Evolutionary conservation across 2,113 vertebrate genomes (phyloP).

Genomic region (Hyaena hyaena): DNA sequence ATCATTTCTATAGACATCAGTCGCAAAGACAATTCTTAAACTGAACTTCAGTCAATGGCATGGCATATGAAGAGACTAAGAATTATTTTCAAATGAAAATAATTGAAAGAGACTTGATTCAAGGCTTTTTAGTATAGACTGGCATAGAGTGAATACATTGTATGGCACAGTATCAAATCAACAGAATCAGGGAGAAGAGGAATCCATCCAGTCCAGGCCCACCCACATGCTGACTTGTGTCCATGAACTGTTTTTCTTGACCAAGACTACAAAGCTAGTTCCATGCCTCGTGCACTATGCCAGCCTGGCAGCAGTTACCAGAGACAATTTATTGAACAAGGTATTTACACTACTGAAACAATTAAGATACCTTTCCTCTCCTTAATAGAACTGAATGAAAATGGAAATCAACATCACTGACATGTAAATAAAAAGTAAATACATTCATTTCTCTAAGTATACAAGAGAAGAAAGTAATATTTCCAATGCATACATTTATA

Average conservation of each 20-base stretch:
- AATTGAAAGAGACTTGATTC: background rate
- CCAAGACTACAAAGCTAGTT: background rate
- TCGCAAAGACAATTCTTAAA: background rate
- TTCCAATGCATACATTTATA: background rate
- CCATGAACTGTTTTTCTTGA: background rate
- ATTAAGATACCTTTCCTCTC: background rate
- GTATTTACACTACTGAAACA: background rate
- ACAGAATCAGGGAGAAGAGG: background rate
- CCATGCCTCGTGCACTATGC: background rate
- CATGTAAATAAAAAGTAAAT: slow-evolving; percentile 33
- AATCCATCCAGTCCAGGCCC: background rate
- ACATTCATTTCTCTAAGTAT: background rate
- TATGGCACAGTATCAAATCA: background rate
- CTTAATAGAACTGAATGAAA: background rate
- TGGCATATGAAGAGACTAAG: background rate
- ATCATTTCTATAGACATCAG: background rate
- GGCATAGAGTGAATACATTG: background rate
- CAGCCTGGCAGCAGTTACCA: background rate
- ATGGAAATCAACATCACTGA: background rate
- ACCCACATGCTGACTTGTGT: background rate
- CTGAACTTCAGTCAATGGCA: background rate
- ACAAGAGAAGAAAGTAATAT: background rate
- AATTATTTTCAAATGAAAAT: slow-evolving; percentile 18
- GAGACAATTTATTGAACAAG: background rate
- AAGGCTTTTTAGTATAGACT: background rate